Conservation (phyloP, 2,113 vertebrate species). For the Leucosticte australis region DNA sequence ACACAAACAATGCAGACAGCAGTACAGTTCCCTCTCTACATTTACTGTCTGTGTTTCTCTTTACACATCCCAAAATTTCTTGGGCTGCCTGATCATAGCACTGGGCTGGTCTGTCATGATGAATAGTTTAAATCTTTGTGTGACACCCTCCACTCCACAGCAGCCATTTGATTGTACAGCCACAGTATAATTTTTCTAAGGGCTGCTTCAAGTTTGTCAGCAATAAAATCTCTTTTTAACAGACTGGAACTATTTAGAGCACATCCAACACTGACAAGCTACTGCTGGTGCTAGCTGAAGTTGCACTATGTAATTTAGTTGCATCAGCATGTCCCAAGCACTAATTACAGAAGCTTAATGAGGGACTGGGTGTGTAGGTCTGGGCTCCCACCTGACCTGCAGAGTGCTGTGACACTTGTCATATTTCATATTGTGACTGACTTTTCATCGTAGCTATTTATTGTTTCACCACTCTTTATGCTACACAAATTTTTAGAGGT, state of each 20-base stretch:
- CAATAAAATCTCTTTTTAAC: background rate
- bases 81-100: too few relatives aligned
- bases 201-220: background rate
- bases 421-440: background rate
- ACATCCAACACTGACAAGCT: background rate
- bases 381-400: background rate
- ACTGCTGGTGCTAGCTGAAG: background rate
- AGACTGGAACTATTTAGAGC: background rate
- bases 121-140: background rate
- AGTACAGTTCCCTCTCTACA: background rate
- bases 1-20: fast-evolving
- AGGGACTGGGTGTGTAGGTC: background rate
- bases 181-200: background rate
- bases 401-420: background rate
- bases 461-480: background rate
- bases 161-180: background rate
- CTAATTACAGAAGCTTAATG: background rate
- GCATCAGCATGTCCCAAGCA: background rate
- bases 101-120: background rate
- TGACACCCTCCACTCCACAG: background rate
- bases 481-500: background rate
- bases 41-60: background rate
- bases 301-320: background rate
- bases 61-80: background rate
- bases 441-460: background rate